Evolutionary conservation across 2,888 invertebrate species (phyloP), one percentile per base, ranked within the genome.

Genomic region (Hecatera dysodea): DNA sequence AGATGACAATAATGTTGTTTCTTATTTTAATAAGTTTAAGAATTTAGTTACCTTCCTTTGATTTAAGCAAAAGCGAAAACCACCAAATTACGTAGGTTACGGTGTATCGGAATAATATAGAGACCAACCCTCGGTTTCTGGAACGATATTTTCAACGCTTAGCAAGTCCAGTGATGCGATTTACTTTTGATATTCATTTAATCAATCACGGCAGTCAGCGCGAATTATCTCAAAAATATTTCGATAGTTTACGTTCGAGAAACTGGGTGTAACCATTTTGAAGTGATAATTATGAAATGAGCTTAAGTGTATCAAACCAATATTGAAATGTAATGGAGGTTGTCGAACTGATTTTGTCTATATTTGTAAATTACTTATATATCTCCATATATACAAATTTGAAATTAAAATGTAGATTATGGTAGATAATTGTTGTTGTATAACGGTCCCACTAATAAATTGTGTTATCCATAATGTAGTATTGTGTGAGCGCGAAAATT

Each of bases 271-370:
- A 56, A 36, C 17, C 44, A 36, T 29, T 17, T 29, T 44, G n/a
- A 66, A 48, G 57, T 50, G n/a, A 46, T 33, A 61, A 27, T 63
- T 29, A 53, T 29, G 53, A 62, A 19, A 62, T 67, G 81, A 76
- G 61, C 67, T 76, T 80, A 59, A 22, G 36, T 42, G 53, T 65
- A 65, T n/a, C n/a, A n/a, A n/a, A 78, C 29, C 27, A 67, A 63
- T 53, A 24, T 55, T 79, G 17, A 71, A 56, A 53, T 72, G 29
- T 52, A 71, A 27, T 33, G 52, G 27, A 52, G 56, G 42, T 57
- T 67, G 52, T 39, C 46, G 75, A 67, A 75, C 53, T 79, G 74
- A 79, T 73, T 72, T 79, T 79, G 53, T 36, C 53, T 60, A n/a
- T 60, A 80, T 56, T 52, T 56, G 39, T 67, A 75, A 39, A 53